These are phyloP conservation scores for Cryptocephalus primarius DNA, from an alignment of 2,888 invertebrate species.

Conservation along the genomic window DNA sequence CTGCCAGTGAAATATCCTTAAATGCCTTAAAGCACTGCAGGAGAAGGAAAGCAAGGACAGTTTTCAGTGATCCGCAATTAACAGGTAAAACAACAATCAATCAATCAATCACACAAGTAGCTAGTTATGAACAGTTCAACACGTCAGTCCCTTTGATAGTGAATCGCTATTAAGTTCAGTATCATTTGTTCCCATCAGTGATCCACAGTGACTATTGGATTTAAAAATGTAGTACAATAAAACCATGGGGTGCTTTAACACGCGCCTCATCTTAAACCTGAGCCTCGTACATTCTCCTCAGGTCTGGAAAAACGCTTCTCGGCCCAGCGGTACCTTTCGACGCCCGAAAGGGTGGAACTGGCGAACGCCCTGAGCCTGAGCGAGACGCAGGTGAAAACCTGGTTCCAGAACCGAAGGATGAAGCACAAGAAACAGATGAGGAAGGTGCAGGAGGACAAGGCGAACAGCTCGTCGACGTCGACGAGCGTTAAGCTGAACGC, in stretches of 20 bases:
- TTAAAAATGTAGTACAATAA: too few species aligned
- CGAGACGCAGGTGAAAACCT: constrained; percentile 92
- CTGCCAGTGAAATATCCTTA: constrained; percentile 53
- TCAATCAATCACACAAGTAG: background rate
- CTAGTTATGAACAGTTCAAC: too few species aligned
- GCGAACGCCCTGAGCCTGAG: constrained; percentile 87
- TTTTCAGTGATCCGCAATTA: constrained; percentile 71
- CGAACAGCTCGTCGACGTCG: constrained; percentile 4
- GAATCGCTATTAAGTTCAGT: too few species aligned
- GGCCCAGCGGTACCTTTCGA: constrained; percentile 87
- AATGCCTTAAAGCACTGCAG: constrained; percentile 87
- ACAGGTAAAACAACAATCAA: constrained; percentile 35
- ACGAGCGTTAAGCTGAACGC: constrained; percentile 7
- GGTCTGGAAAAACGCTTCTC: constrained; percentile 94
- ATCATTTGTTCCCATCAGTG: too few species aligned
- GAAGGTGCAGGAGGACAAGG: constrained; percentile 49
- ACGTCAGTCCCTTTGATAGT: too few species aligned
- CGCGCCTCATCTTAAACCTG: too few species aligned
- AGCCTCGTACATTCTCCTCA: constrained; percentile 6
- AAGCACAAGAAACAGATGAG: constrained; percentile 88
- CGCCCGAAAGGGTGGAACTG: constrained; percentile 90
- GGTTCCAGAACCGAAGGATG: constrained; percentile 97
- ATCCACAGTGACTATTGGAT: too few species aligned
- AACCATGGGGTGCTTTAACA: too few species aligned
- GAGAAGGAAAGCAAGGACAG: constrained; percentile 92